Percentiles rank a stretch among this genome's conserved stretches.
Evolutionary conservation across 2,797 vertebrate species (phyloP).

Genomic region (Pantherophis alleghaniensis): DNA sequence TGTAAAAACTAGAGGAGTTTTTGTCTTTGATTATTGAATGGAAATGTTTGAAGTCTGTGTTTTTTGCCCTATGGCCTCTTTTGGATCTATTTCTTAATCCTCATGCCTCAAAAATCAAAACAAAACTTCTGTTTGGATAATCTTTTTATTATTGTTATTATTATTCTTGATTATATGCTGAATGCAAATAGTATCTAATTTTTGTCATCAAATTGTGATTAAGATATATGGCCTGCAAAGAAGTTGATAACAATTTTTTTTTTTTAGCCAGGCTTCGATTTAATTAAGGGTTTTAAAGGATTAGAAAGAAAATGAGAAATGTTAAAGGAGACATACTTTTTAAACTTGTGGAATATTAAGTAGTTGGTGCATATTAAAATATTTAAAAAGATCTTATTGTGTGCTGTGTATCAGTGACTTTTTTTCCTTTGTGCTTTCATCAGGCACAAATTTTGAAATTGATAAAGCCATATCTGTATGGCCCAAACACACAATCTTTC

Average conservation of each 20-base stretch:
- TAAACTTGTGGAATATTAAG: slow-evolving; percentile 51
- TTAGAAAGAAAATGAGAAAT: slow-evolving; percentile 61
- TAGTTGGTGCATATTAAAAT: slow-evolving; percentile 49
- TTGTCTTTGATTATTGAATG: slow-evolving; percentile 55
- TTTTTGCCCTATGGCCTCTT: slow-evolving; percentile 66
- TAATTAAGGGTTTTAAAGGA: slow-evolving; percentile 64
- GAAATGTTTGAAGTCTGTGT: slow-evolving; percentile 66
- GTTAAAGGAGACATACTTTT: slow-evolving; percentile 49
- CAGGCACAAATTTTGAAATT: slow-evolving; percentile 1
- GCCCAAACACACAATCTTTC: background rate
- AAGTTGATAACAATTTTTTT: slow-evolving; percentile 55
- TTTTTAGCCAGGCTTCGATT: slow-evolving; percentile 42
- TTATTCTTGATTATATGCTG: slow-evolving; percentile 60
- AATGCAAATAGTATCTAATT: slow-evolving; percentile 56
- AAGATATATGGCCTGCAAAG: slow-evolving; percentile 59
- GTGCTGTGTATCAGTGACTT: slow-evolving; percentile 8
- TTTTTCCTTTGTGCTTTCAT: slow-evolving; percentile 5
- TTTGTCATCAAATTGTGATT: slow-evolving; percentile 61
- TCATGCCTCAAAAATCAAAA: slow-evolving; percentile 59
- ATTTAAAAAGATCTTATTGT: slow-evolving; percentile 19
- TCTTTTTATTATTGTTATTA: slow-evolving; percentile 44
- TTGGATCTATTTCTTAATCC: slow-evolving; percentile 69
- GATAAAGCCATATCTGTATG: slow-evolving; percentile 10
- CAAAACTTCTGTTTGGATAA: slow-evolving; percentile 61
- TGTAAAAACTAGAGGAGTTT: slow-evolving; percentile 32